A percentile compares a stretch with the other conserved stretches of the same genome.
Evolutionary conservation across 2,797 vertebrate species (phyloP).

Genomic region (Pteronotus mesoamericanus): DNA sequence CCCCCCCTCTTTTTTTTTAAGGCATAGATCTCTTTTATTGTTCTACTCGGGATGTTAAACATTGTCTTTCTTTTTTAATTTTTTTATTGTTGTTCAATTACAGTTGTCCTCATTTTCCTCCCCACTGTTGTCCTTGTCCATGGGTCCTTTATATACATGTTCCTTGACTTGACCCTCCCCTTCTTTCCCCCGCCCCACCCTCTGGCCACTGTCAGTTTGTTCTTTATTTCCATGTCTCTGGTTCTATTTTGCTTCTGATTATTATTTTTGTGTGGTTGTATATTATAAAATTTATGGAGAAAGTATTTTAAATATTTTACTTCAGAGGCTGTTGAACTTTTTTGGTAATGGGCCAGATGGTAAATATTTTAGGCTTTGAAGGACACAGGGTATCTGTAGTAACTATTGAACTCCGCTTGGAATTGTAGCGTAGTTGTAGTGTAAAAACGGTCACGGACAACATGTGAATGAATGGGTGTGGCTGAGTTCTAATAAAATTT

Average conservation of each 20-base stretch:
- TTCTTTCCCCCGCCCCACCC: no score
- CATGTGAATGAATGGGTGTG: background rate
- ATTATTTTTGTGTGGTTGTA: background rate
- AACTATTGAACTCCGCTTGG: background rate
- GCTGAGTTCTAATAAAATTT: background rate
- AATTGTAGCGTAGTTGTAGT: no score
- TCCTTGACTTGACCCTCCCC: no score
- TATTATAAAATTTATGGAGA: background rate
- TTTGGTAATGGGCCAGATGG: background rate
- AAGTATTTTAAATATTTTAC: slow-evolving; percentile 16
- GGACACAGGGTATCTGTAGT: background rate
- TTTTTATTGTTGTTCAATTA: no score
- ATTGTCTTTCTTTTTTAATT: no score
- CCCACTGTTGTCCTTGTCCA: no score
- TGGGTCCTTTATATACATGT: no score
- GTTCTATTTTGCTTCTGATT: background rate
- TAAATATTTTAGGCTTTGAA: slow-evolving; percentile 16
- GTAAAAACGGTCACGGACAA: background rate
- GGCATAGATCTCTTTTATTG: no score
- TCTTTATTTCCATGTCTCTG: no score
- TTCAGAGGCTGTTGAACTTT: background rate
- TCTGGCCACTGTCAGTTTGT: no score
- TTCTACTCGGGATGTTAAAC: no score
- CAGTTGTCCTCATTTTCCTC: no score
- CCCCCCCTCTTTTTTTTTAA: background rate